Percentiles rank a stretch among this genome's conserved stretches.
phyloP scores from a whole-genome alignment of 2,888 invertebrate genomes.

The Gandaritis pyraliata region DNA sequence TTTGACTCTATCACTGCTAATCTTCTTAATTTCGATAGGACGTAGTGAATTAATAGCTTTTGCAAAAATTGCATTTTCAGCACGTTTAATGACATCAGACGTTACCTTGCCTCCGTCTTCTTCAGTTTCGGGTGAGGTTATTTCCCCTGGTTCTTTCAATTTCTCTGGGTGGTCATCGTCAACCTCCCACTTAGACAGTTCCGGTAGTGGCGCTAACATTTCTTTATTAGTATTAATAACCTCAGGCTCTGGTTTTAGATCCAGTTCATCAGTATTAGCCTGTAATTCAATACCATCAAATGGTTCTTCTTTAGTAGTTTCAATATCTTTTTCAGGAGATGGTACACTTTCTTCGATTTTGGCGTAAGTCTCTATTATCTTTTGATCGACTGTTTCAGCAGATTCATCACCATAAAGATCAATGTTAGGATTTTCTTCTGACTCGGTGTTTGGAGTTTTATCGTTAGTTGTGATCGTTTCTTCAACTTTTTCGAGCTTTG shows the following conservation, averaged over 20 bases:
- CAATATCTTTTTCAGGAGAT: constrained; percentile 55
- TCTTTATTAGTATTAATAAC: constrained; percentile 72
- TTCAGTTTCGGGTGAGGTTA: constrained; percentile 75
- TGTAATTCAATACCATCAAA: constrained; percentile 85
- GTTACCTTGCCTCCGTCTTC: constrained; percentile 89
- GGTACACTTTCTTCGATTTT: constrained; percentile 67
- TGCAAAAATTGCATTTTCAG: constrained; percentile 96
- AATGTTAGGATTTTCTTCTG: constrained; percentile 51
- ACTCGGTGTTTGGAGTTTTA: constrained; percentile 43
- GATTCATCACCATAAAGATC: constrained; percentile 84
- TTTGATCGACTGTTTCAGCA: constrained; percentile 81
- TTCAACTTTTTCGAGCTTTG: constrained; percentile 39
- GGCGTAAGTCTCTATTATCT: constrained; percentile 83
- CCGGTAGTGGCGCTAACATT: constrained; percentile 90
- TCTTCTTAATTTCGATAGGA: constrained; percentile 90
- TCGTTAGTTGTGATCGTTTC: constrained; percentile 43
- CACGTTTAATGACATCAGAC: constrained; percentile 94
- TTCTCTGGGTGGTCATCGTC: constrained; percentile 83
- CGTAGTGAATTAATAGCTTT: constrained; percentile 93
- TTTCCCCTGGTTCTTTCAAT: constrained; percentile 75
- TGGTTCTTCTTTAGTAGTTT: constrained; percentile 77
- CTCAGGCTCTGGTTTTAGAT: constrained; percentile 81
- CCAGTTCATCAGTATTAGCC: constrained; percentile 81
- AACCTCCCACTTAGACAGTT: constrained; percentile 95
- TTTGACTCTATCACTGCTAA: constrained; percentile 87